Evolutionary conservation across 1,140 invertebrate species (phyloP).

Genomic region (Riptortus pedestris): DNA sequence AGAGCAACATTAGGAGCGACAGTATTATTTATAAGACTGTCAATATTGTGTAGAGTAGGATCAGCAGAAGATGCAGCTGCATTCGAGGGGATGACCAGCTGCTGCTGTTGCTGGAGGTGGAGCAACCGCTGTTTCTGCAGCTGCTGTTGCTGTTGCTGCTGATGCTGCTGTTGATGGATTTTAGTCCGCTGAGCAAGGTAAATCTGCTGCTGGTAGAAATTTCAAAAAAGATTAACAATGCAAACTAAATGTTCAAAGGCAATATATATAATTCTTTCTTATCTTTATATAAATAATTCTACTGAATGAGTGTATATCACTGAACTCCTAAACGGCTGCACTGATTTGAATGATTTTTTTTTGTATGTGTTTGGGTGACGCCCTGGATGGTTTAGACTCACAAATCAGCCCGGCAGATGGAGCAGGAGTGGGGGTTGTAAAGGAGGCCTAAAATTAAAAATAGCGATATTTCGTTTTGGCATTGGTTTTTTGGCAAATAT

Average conservation of each 20-base stretch:
- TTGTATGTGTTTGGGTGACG: too few relatives aligned
- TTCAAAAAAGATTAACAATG: constrained; percentile 9
- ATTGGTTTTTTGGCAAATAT: too few relatives aligned
- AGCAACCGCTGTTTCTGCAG: constrained; percentile 39
- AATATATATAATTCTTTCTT: constrained; percentile 9
- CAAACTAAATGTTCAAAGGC: not conserved
- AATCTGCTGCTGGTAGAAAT: constrained; percentile 22
- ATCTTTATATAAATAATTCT: too few relatives aligned
- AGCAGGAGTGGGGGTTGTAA: too few relatives aligned
- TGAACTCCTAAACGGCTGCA: too few relatives aligned
- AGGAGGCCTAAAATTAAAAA: too few relatives aligned
- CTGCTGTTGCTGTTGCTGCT: constrained; percentile 38
- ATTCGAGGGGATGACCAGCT: constrained; percentile 53
- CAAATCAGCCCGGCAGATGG: too few relatives aligned
- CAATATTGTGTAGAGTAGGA: constrained; percentile 56
- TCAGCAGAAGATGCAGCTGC: constrained; percentile 41
- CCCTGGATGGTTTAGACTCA: too few relatives aligned
- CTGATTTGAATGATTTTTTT: too few relatives aligned
- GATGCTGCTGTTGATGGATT: constrained; percentile 38
- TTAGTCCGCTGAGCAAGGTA: constrained; percentile 25
- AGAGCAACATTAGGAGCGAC: constrained; percentile 69
- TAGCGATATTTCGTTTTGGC: too few relatives aligned
- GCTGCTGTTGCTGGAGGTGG: constrained; percentile 57
- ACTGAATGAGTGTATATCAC: too few relatives aligned
- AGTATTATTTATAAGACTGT: constrained; percentile 59